Evolutionary conservation across 2,888 invertebrate genomes (phyloP).

Genomic region (Ischnura elegans): DNA sequence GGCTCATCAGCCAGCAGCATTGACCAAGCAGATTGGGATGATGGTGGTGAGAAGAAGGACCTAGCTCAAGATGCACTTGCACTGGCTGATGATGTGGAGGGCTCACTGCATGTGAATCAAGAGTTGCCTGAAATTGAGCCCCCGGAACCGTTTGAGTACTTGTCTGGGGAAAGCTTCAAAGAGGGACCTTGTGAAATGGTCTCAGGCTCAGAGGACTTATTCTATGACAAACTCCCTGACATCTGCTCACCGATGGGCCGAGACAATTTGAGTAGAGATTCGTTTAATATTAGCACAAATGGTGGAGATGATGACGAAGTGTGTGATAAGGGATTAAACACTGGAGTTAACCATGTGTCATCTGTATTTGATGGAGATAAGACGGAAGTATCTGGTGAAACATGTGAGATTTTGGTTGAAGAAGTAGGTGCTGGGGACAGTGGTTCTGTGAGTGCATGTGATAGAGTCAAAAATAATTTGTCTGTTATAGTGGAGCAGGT

Average conservation of each 20-base stretch:
- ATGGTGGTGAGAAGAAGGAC: neutral
- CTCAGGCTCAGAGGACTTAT: neutral
- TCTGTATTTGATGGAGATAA: neutral
- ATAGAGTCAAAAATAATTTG: neutral
- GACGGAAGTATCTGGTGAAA: neutral
- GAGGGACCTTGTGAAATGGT: neutral
- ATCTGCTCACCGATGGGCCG: neutral
- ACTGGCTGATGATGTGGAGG: neutral
- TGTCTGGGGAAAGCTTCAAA: neutral
- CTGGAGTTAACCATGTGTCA: neutral
- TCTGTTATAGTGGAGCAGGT: neutral
- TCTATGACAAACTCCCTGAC: neutral
- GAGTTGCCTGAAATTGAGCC: neutral
- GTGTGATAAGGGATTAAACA: neutral
- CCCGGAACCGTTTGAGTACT: neutral
- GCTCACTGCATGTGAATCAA: neutral
- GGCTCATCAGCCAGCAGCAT: conserved; percentile 38
- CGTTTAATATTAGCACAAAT: neutral
- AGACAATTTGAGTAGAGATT: neutral
- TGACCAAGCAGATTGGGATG: conserved; percentile 56
- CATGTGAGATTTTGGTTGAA: neutral
- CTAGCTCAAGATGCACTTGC: neutral
- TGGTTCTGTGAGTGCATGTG: too few species aligned
- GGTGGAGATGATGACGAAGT: neutral
- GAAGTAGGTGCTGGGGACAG: neutral